phyloP scores from a whole-genome alignment of 2,113 vertebrate species.

The Silurus asotus region DNA sequence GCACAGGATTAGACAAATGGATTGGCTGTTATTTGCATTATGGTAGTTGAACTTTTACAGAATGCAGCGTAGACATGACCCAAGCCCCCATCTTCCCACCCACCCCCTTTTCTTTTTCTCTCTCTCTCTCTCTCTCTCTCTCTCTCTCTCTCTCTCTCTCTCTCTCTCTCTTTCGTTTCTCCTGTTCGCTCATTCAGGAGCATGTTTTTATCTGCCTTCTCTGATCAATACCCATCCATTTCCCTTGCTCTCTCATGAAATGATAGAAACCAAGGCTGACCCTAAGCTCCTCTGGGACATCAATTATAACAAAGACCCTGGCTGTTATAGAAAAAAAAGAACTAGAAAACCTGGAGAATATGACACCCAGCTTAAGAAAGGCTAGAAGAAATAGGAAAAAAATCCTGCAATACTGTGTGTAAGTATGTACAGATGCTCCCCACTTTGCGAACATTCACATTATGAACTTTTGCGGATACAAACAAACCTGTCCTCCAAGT shows the following conservation, averaged over 20 bases:
- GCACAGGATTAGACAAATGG: conserved; percentile 34
- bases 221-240: conserved; percentile 41
- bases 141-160: not conserved
- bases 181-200: not conserved
- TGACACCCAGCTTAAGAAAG: not conserved
- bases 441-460: too few species aligned
- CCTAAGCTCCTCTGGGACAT: conserved; percentile 37
- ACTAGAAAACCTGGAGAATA: not conserved
- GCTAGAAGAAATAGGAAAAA: not conserved
- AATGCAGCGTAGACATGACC: conserved; percentile 35
- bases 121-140: not conserved
- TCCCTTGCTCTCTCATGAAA: conserved; percentile 28
- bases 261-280: conserved; percentile 35
- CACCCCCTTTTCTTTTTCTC: too few species aligned
- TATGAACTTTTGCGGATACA: too few species aligned
- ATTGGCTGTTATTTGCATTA: conserved; percentile 39
- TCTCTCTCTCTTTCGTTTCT: not conserved
- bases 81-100: not conserved
- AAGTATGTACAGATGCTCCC: too few species aligned
- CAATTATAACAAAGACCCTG: conserved; percentile 44
- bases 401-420: not conserved
- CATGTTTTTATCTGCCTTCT: conserved; percentile 25
- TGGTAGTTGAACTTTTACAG: conserved; percentile 37
- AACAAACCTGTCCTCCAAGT: too few species aligned
- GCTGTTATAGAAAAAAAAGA: not conserved